Percentiles rank a stretch among this genome's conserved stretches.
These are phyloP conservation scores for Asteroscopus sphinx DNA, from an alignment of 2,888 invertebrate species.

Conservation along the genomic window DNA sequence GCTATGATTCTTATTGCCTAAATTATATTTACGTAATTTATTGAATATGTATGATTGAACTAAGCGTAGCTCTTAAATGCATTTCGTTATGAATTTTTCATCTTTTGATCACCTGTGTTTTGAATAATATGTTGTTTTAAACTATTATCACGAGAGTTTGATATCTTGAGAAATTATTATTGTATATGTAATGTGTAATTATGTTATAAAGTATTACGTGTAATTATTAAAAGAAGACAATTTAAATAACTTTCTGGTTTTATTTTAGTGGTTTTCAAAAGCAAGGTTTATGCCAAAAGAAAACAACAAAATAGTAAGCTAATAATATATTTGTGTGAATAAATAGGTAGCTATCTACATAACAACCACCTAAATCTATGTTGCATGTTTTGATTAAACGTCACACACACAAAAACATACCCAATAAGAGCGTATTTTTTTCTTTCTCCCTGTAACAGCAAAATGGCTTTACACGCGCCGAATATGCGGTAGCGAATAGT, in stretches of 20 bases:
- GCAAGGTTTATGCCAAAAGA: neutral
- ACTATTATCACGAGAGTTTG: conserved; percentile 83
- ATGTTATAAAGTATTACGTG: conserved; percentile 89
- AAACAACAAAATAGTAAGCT: neutral
- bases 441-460: conserved; percentile 4
- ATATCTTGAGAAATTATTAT: conserved; percentile 88
- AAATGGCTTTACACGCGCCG: neutral
- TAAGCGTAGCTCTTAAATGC: conserved; percentile 83
- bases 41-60: conserved; percentile 80
- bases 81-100: conserved; percentile 84
- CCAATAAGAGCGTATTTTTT: conserved; percentile 13
- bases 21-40: conserved; percentile 89
- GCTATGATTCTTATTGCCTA: conserved; percentile 82
- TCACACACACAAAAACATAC: neutral
- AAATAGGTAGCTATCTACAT: conserved; percentile 23
- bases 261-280: conserved; percentile 41
- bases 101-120: conserved; percentile 83
- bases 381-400: conserved; percentile 8
- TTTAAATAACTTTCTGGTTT: conserved; percentile 78
- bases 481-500: neutral
- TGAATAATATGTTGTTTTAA: conserved; percentile 83
- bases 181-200: conserved; percentile 89
- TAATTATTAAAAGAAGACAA: conserved; percentile 89
- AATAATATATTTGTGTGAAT: conserved; percentile 21
- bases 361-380: conserved; percentile 19